Base-by-base conservation (phyloP, 2,888 invertebrate species). In the Papilio elwesi region DNA sequence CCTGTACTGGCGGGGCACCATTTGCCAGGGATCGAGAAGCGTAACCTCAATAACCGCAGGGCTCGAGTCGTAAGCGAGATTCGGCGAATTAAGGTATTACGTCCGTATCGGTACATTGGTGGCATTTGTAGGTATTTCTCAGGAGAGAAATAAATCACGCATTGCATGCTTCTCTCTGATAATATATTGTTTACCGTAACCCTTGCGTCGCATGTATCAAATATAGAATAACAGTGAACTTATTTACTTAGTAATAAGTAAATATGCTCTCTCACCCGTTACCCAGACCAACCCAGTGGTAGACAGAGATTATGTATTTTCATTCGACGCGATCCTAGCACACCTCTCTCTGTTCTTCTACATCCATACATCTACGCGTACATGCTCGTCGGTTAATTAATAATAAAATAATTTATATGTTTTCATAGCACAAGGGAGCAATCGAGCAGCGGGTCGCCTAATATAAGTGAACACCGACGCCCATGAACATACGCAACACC, bases 11-110 rank as follows among this genome's bases (percentile, higher is more conserved):
- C 67, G 74, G 75, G 74, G 76, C 76, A 68, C 76, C 76, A 74
- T 75, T 77, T 57, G 73, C 72, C 77, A 74, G 74, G 76, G 79
- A 78, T 78, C 76, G 76, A 76, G 70, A 51, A 73, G 70, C 78
- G 76, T 77, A 76, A 77, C 77, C 77, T 77, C 69, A 78, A 81
- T 81, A 80, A 85, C 86, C 85, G 80, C 82, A 83, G 76, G 79
- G 81, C 83, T 83, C 83, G 77, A 83, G 80, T 81, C 82, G 83
- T 86, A 85, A 86, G 85, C 83, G 82, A 88, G 90, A 91, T 91
- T 90, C 90, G 87, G 85, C 84, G 89, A 89, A 90, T 90, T 89
- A 90, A 89, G 88, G 78, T 86, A 89, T 90, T 87, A 89, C 86
- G 73, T 59, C 89, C 87, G 87, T 87, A 88, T 88, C 88, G 86